Conservation (phyloP, 2,797 vertebrate species). For the Galagoides demidoff region DNA sequence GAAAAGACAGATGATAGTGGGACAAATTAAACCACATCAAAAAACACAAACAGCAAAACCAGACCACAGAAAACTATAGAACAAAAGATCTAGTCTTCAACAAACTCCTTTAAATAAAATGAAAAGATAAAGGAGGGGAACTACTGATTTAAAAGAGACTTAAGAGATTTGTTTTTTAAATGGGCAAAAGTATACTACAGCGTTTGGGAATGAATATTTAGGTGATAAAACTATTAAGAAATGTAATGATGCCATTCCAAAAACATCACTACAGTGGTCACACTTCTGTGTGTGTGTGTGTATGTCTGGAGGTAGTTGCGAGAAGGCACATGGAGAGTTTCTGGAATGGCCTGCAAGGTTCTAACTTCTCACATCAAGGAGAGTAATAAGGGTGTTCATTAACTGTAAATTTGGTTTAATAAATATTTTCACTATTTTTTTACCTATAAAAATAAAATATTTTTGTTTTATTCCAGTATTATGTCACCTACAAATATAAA, state of each 20-base stretch:
- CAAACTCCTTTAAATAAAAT: neutral
- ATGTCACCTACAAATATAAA: no score
- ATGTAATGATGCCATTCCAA: neutral
- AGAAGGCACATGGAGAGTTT: neutral
- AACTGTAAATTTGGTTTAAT: neutral
- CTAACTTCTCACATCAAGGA: neutral
- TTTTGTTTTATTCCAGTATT: no score
- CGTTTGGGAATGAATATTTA: neutral
- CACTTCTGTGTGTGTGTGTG: neutral
- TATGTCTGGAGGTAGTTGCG: neutral
- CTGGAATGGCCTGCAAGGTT: neutral
- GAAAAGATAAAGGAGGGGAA: neutral
- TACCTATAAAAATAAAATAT: constrained; percentile 1
- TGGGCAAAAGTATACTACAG: neutral
- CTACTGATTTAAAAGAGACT: neutral
- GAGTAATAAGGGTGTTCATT: neutral
- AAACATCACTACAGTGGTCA: neutral
- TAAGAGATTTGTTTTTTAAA: neutral
- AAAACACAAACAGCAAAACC: neutral
- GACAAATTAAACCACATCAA: neutral
- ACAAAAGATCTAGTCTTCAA: neutral
- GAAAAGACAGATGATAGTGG: neutral
- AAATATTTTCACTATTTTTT: neutral
- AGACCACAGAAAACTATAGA: neutral
- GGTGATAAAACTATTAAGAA: neutral